Evolutionary conservation across 2,797 vertebrate species (phyloP), one percentile per base, ranked within the genome.

Genomic region (Spatula clypeata): DNA sequence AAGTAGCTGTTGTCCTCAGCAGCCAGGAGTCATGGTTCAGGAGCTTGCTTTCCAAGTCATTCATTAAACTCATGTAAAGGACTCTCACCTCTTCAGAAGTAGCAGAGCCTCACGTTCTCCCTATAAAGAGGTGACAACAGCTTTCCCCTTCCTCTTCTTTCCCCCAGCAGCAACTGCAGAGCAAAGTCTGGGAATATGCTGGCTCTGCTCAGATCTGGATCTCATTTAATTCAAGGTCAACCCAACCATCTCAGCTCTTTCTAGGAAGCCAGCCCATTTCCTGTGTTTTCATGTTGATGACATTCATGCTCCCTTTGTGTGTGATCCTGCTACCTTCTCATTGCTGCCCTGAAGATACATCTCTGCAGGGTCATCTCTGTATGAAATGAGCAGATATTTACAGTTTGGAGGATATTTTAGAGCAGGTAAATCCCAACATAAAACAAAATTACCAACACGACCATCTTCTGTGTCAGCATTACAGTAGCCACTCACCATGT

Each of bases 311-410:
- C 17, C 17, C 23, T 81, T 57, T 65, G n/a, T 32, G 34, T 21
- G 31, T 0, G 0, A 1, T 82, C 49, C 58, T 88, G 36, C 65
- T 0, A 0, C 40, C 6, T 3, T 70, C 65, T 40, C 24, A 6
- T 3, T 29, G 47, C 26, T 65, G 57, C 17, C 58, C 45, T n/a
- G 4, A 66, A 26, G 42, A 3, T 38, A 23, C 13, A 26, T 11
- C 51, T 81, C 66, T 21, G 15, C 15, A 8, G 44, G 14, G 31
- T 57, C 34, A 15, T 20, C 7, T 62, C 31, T 19, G 40, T 20
- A 45, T 23, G 54, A 64, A 74, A 57, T 0, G 17, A 53, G 64
- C 42, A 76, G 49, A 44, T 32, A 26, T 16, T 67, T 45, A 53
- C 7, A 27, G 26, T 11, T 21, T 8, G 9, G 18, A n/a, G 47